Conservation (phyloP, 2,888 invertebrate species). For the Sphinx pinastri region DNA sequence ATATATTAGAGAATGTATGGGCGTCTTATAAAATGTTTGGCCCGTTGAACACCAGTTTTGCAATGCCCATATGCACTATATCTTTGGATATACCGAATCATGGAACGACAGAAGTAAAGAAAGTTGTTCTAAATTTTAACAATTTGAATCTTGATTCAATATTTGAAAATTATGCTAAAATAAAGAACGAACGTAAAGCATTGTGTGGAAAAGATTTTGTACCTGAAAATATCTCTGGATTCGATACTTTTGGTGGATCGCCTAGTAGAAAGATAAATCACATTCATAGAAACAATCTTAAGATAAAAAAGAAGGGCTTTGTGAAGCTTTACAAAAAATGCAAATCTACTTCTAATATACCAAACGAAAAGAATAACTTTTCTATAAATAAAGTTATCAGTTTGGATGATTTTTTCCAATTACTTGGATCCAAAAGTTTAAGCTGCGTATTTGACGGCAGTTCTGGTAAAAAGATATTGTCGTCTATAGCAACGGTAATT, state of each 20-base stretch:
- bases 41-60: neutral
- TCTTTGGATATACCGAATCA: neutral
- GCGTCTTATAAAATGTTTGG: neutral
- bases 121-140: neutral
- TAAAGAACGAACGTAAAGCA: neutral
- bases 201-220: neutral
- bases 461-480: conserved; percentile 57
- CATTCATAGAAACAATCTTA: conserved; percentile 28
- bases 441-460: conserved; percentile 58
- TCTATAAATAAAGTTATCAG: conserved; percentile 59
- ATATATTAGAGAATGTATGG: conserved; percentile 5
- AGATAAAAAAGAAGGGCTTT: conserved; percentile 46
- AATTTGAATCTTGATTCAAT: conserved; percentile 1
- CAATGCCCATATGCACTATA: neutral
- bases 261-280: conserved; percentile 10
- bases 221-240: too few relatives aligned
- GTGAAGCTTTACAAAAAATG: conserved; percentile 63
- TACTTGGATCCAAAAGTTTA: conserved; percentile 60
- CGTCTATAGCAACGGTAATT: conserved; percentile 60
- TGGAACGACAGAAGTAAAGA: neutral
- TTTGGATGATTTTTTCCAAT: conserved; percentile 69
- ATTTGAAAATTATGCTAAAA: conserved; percentile 13
- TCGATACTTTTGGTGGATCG: too few relatives aligned
- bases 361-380: conserved; percentile 46
- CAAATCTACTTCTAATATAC: conserved; percentile 60